Evolutionary conservation across 92 coral and sea anemone species (phyloP).

Genomic region (Parazoanthus darwini): DNA sequence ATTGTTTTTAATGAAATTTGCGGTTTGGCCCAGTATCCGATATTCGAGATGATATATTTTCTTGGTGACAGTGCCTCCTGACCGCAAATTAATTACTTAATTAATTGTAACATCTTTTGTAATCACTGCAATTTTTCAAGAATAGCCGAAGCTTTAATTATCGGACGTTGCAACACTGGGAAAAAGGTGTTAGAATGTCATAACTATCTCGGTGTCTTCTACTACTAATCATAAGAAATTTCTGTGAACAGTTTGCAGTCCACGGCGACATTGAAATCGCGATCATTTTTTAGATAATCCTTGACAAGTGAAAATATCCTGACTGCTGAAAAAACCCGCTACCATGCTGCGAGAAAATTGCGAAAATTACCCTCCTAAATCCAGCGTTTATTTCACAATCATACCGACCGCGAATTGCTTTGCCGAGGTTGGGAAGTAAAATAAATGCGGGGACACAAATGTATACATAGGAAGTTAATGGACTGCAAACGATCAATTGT

Average conservation of each 20-base stretch:
- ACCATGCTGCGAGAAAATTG: conserved; percentile 14
- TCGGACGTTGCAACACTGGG: background rate
- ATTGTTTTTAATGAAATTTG: background rate
- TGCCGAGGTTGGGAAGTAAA: background rate
- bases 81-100: conserved; percentile 42
- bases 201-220: background rate
- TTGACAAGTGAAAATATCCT: conserved; percentile 18
- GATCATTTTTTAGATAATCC: conserved; percentile 42
- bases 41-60: conserved; percentile 22
- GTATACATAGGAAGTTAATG: conserved; percentile 4
- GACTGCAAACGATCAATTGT: conserved; percentile 1
- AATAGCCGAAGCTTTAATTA: background rate
- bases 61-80: conserved; percentile 24
- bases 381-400: conserved; percentile 31
- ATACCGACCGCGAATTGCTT: background rate
- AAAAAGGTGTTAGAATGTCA: background rate
- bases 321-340: background rate
- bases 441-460: background rate
- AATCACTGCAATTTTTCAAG: conserved; percentile 26
- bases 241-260: background rate
- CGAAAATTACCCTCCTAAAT: background rate
- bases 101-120: conserved; percentile 17
- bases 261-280: conserved; percentile 2
- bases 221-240: background rate
- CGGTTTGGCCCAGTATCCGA: background rate